A percentile compares a stretch with the other conserved stretches of the same genome.
Evolutionary conservation across 2,797 vertebrate genomes (phyloP).

Genomic region (Onychomys leucogaster): DNA sequence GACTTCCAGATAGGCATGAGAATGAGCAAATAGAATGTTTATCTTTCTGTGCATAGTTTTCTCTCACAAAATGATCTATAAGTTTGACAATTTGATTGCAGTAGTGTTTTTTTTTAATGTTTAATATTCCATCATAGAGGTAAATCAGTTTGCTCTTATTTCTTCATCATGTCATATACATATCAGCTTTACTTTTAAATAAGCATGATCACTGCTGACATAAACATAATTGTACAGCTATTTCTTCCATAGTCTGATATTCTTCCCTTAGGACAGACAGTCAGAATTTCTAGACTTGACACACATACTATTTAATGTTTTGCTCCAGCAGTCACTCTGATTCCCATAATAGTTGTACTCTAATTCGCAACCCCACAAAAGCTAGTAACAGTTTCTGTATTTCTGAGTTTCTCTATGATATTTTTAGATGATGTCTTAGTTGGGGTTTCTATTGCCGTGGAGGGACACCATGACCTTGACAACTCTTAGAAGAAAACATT

Average conservation of each 20-base stretch:
- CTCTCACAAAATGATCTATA: not conserved
- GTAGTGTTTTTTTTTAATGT: too few relatives aligned
- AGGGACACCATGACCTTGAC: too few relatives aligned
- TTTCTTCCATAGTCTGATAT: not conserved
- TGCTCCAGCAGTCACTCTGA: accelerated
- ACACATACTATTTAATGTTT: too few relatives aligned
- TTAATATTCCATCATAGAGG: not conserved
- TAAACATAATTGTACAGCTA: not conserved
- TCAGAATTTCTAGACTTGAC: not conserved
- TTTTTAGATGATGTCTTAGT: not conserved
- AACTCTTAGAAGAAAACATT: too few relatives aligned
- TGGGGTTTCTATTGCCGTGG: too few relatives aligned
- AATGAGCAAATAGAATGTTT: not conserved
- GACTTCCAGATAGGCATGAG: not conserved
- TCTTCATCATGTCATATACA: not conserved
- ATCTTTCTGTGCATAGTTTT: not conserved
- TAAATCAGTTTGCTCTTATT: not conserved
- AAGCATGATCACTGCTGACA: not conserved
- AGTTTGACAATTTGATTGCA: not conserved
- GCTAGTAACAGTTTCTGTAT: not conserved
- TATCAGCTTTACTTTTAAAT: too few relatives aligned
- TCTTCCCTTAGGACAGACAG: not conserved
- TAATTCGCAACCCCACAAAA: not conserved
- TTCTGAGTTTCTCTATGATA: not conserved
- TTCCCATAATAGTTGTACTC: not conserved